Percentiles rank a stretch among this genome's conserved stretches.
Conservation (phyloP, 2,113 vertebrate genomes). For the Cygnus buccinator region DNA sequence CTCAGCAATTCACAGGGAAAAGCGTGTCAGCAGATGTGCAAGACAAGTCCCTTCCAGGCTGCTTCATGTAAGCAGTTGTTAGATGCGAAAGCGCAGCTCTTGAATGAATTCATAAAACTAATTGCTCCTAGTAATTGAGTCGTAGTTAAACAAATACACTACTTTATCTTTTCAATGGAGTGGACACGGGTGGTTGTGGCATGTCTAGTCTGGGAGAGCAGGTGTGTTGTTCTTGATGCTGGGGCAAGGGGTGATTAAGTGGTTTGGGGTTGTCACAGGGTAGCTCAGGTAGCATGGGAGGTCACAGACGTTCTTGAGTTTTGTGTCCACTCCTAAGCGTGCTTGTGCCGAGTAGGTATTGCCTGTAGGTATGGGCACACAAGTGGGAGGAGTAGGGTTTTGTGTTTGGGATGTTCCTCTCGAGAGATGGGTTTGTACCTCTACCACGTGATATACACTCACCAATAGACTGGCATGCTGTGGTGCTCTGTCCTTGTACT, state of each 20-base stretch:
- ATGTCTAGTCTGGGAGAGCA: background rate
- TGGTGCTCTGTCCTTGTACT: no score
- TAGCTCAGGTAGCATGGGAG: background rate
- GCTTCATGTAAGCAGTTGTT: background rate
- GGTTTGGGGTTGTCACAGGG: background rate
- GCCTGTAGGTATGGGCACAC: background rate
- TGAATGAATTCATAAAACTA: background rate
- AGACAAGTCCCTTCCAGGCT: background rate
- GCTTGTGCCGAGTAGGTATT: background rate
- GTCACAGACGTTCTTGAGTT: background rate
- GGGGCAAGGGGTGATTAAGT: background rate
- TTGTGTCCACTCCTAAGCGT: background rate
- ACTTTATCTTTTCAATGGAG: background rate
- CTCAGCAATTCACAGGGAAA: background rate
- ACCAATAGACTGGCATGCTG: no score
- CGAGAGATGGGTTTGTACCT: no score
- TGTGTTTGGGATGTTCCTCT: background rate
- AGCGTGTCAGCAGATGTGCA: background rate
- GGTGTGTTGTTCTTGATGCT: background rate
- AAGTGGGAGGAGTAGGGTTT: background rate
- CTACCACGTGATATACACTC: no score
- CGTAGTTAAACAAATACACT: background rate
- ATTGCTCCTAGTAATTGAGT: background rate
- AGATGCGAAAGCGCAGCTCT: background rate
- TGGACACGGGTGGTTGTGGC: background rate